A percentile compares a stretch with the other conserved stretches of the same genome.
These are phyloP conservation scores for Xestia sexstrigata DNA, from an alignment of 2,888 invertebrate species.

Conservation along the genomic window DNA sequence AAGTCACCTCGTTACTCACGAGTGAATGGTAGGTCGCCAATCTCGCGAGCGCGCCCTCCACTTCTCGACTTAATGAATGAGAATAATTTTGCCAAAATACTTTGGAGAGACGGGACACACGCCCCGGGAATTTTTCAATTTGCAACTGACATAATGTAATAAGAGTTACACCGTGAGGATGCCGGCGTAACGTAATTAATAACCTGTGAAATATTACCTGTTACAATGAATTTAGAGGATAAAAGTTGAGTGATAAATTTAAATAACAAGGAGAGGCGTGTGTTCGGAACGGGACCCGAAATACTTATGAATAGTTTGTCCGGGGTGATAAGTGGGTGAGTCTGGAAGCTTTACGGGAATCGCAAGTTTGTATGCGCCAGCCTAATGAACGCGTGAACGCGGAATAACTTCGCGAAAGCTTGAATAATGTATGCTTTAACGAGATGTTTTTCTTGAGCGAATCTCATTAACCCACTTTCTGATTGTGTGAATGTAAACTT, in stretches of 20 bases:
- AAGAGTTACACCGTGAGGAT: conserved; percentile 90
- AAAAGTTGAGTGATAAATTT: conserved; percentile 91
- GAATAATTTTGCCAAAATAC: conserved; percentile 91
- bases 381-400: conserved; percentile 90
- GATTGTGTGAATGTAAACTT: conserved; percentile 89
- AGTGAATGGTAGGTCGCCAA: conserved; percentile 89
- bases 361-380: conserved; percentile 86
- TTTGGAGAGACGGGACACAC: conserved; percentile 90
- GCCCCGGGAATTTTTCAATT: conserved; percentile 91
- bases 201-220: conserved; percentile 90
- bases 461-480: conserved; percentile 90
- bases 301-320: conserved; percentile 89
- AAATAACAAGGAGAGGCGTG: conserved; percentile 86
- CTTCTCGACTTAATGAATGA: conserved; percentile 90
- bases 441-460: conserved; percentile 90
- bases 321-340: conserved; percentile 86
- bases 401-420: conserved; percentile 89
- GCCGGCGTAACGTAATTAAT: conserved; percentile 89
- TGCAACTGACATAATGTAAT: conserved; percentile 90
- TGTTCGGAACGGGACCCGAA: conserved; percentile 79
- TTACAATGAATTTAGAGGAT: conserved; percentile 90
- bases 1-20: conserved; percentile 90
- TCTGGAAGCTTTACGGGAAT: conserved; percentile 81
- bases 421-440: conserved; percentile 91
- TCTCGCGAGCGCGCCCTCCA: conserved; percentile 87